A percentile compares a stretch with the other conserved stretches of the same genome.
Conservation (phyloP, 1,140 invertebrate species). For the Lanistes nyassanus region DNA sequence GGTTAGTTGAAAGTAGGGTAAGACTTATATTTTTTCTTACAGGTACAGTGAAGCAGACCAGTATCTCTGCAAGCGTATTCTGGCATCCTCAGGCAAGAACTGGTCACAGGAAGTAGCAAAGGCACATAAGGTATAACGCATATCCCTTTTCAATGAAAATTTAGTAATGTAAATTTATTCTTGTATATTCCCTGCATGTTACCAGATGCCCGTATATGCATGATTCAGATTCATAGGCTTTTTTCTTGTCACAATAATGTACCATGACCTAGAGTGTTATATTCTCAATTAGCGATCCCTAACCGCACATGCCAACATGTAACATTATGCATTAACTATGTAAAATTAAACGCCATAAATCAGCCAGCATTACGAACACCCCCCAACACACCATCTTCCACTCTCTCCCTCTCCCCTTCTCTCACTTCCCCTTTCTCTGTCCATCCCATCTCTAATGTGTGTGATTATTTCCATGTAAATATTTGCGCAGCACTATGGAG, state of each 20-base stretch:
- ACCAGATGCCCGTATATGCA: no score
- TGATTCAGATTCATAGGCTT: no score
- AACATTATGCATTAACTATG: no score
- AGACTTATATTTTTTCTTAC: conserved; percentile 10
- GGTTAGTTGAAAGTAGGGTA: neutral
- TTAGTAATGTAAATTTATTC: neutral
- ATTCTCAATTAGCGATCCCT: no score
- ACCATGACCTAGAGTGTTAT: no score
- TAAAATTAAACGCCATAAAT: no score
- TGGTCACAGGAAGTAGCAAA: conserved; percentile 73
- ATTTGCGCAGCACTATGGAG: conserved; percentile 81
- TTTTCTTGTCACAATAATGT: no score
- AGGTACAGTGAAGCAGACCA: conserved; percentile 81
- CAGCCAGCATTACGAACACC: no score
- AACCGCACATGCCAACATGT: no score
- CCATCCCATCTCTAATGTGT: neutral
- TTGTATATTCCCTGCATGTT: no score
- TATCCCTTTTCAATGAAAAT: neutral
- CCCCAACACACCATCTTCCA: no score
- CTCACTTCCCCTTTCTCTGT: neutral
- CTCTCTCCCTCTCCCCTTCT: neutral
- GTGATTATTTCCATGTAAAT: neutral
- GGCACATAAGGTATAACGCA: conserved; percentile 64
- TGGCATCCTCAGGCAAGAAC: conserved; percentile 79
- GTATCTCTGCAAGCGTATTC: conserved; percentile 83